Conservation (phyloP, 2,888 invertebrate genomes). For the Phrixothrix hirtus region DNA sequence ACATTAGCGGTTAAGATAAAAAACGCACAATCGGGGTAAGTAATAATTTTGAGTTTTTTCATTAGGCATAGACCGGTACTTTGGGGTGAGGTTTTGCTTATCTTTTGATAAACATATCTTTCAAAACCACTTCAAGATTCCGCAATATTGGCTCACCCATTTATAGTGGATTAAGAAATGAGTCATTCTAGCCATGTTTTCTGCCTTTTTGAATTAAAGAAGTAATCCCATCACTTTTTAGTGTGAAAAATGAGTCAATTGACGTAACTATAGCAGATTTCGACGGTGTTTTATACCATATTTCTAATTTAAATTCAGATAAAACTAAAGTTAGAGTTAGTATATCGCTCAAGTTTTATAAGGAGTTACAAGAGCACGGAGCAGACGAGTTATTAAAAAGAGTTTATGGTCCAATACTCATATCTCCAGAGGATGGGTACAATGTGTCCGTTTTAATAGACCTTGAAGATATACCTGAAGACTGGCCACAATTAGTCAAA, state of each 20-base stretch:
- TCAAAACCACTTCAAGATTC: slow-evolving; percentile 1
- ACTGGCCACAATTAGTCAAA: slow-evolving; percentile 88
- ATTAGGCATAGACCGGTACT: slow-evolving; percentile 18
- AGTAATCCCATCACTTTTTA: slow-evolving; percentile 59
- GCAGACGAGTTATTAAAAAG: slow-evolving; percentile 94
- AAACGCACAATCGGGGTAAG: slow-evolving; percentile 95
- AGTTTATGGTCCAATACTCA: slow-evolving; percentile 85
- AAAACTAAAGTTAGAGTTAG: slow-evolving; percentile 98
- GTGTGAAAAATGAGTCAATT: slow-evolving; percentile 92
- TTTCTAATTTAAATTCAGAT: slow-evolving; percentile 95
- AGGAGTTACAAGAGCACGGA: slow-evolving; percentile 97
- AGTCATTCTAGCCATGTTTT: slow-evolving; percentile 7
- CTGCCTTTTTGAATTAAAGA: background rate
- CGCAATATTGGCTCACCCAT: too few species aligned
- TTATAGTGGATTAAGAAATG: too few species aligned
- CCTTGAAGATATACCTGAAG: slow-evolving; percentile 86
- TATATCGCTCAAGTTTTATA: slow-evolving; percentile 97
- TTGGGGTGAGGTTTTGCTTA: slow-evolving; percentile 31
- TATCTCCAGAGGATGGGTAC: slow-evolving; percentile 88
- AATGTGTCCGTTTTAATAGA: slow-evolving; percentile 93
- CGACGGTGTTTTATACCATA: slow-evolving; percentile 97
- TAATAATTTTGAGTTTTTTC: slow-evolving; percentile 40
- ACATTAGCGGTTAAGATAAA: slow-evolving; percentile 93
- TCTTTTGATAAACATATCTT: slow-evolving; percentile 21
- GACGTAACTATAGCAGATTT: slow-evolving; percentile 96